Base-by-base conservation (phyloP, 2,113 vertebrate genomes). In the Rana temporaria region DNA sequence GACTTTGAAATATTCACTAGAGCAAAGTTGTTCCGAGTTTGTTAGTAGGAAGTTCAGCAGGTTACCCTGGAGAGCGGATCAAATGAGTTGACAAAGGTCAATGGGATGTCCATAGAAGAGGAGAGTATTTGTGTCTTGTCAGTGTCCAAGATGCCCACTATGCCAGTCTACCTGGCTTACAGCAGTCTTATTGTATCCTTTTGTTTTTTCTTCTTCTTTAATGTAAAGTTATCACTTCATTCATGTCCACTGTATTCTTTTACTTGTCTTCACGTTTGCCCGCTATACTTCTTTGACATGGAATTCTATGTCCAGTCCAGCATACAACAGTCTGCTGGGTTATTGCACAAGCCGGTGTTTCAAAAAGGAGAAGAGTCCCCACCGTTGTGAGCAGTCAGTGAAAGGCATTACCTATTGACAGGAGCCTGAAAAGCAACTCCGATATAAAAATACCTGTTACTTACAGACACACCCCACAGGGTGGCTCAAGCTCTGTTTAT, bases 391-490 rank as follows among this genome's bases (percentile, higher is more conserved):
- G 34, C 4, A 57, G 32, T 75, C 17, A 19, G 22, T n/a, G 32
- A 20, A 4, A 53, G 53, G 48, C 62, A 17, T 19, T 18, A 5
- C 34, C 60, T 69, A 38, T 1, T 38, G 17, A 68, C 30, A 69
- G 65, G 3, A 57, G 18, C 1, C 12, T 68, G 42, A 48, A 67
- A 2, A 68, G 30, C 55, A 60, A 42, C 18, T 15, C 12, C 12
- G 11, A 38, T 60, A 62, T 59, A 53, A 20, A 42, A 20, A 42
- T 53, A 67, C 30, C 52, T 24, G n/a, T 15, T 8, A 24, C 52
- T 68, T 59, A 6, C 0, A 16, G n/a, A 79, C 77, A 79, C 77
- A 69, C 77, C 64, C 65, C 3, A n/a, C 30, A 59, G 60, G 77
- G 65, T 69, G 30, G 65, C 42, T 19, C 64, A 22, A 62, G 20